Evolutionary conservation across 1,140 invertebrate genomes (phyloP).

Genomic region (Cydia strobilella): DNA sequence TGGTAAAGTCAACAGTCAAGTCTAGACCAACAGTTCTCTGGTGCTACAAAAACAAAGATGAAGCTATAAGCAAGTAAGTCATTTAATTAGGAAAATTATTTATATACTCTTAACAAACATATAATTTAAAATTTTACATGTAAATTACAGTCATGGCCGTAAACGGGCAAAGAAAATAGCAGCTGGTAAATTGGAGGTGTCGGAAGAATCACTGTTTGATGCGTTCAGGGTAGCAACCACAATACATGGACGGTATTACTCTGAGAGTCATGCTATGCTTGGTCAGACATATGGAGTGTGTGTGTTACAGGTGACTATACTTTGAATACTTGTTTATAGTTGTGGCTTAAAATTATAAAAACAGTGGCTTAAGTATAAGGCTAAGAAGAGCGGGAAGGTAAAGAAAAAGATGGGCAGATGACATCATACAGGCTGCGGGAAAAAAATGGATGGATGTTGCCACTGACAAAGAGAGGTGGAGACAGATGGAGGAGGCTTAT

Average conservation of each 20-base stretch:
- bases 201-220: conserved; percentile 99
- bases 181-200: conserved; percentile 93
- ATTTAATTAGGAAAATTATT: not conserved
- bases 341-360: too few species aligned
- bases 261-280: conserved; percentile 98
- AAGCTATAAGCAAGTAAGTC: conserved; percentile 90
- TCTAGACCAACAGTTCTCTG: conserved; percentile 96
- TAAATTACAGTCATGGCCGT: conserved; percentile 89
- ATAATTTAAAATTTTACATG: not conserved
- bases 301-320: conserved; percentile 90
- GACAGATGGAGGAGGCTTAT: too few species aligned
- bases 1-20: conserved; percentile 96
- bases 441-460: too few species aligned
- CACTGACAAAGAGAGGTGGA: too few species aligned
- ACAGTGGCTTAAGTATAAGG: not conserved
- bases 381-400: too few species aligned
- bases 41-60: conserved; percentile 99
- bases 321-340: not conserved
- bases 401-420: too few species aligned
- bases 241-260: conserved; percentile 98
- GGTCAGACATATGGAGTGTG: conserved; percentile 99
- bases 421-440: too few species aligned
- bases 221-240: conserved; percentile 97
- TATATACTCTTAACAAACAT: not conserved
- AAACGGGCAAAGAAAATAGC: conserved; percentile 97